These are phyloP conservation scores for Lydus trimaculatus DNA, from an alignment of 2,888 invertebrate genomes.

Conservation along the genomic window DNA sequence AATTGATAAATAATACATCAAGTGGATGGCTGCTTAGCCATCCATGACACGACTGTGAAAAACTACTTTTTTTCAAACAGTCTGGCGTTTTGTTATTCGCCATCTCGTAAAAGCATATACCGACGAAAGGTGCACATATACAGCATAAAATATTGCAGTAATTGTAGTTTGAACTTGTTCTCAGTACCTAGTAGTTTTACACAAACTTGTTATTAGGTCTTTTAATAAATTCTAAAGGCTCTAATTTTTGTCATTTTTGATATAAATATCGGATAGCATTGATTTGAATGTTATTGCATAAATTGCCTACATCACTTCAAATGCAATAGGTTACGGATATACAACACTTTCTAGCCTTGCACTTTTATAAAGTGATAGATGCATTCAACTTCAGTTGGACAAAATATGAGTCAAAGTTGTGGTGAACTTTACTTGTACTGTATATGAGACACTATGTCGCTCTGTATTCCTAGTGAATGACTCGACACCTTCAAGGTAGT, in stretches of 20 bases:
- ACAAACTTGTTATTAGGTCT: conserved; percentile 23
- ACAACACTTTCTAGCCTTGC: background rate
- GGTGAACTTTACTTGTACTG: background rate
- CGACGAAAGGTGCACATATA: background rate
- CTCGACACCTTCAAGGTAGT: background rate
- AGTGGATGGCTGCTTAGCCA: conserved; percentile 48
- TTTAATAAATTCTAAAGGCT: background rate
- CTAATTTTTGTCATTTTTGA: background rate
- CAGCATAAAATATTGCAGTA: background rate
- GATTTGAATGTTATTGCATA: background rate
- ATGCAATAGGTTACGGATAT: background rate
- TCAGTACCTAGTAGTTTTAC: conserved; percentile 26
- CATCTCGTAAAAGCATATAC: conserved; percentile 34
- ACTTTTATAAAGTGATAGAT: background rate
- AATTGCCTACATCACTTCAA: background rate
- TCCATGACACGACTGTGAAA: conserved; percentile 48
- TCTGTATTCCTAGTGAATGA: background rate
- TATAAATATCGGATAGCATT: background rate
- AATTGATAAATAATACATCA: conserved; percentile 59
- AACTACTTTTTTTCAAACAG: conserved; percentile 51
- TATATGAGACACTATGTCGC: background rate
- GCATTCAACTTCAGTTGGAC: background rate
- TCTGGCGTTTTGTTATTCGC: conserved; percentile 38
- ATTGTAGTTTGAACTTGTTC: conserved; percentile 12
- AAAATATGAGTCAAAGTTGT: background rate